A percentile compares a stretch with the other conserved stretches of the same genome.
Conservation (phyloP, 2,888 invertebrate genomes). For the Rhorus exstirpatorius region DNA sequence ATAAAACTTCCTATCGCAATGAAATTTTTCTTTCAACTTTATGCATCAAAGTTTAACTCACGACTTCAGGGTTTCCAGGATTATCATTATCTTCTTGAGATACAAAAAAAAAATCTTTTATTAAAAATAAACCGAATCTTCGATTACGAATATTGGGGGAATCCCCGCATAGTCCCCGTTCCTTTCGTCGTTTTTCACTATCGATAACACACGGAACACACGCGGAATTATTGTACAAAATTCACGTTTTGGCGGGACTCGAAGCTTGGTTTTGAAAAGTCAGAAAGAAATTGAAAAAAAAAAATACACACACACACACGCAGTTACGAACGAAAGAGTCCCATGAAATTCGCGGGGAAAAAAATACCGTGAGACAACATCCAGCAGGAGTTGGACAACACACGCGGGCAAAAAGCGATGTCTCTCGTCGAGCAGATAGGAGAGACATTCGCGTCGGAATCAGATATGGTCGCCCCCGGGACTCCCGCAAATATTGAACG, state of each 20-base stretch:
- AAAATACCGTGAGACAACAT: not conserved
- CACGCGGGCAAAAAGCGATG: slow-evolving; percentile 48
- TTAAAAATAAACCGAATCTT: not conserved
- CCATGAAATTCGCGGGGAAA: not conserved
- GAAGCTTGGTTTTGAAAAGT: too few species aligned
- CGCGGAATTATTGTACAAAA: too few species aligned
- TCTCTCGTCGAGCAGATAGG: slow-evolving; percentile 36
- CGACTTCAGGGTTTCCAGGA: slow-evolving; percentile 59
- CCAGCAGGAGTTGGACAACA: slow-evolving; percentile 29
- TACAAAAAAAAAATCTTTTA: not conserved
- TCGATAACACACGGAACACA: too few species aligned
- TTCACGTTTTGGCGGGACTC: too few species aligned
- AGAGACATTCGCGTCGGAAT: slow-evolving; percentile 57
- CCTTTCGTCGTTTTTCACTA: not conserved
- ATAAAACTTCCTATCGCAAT: not conserved
- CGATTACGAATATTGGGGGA: slow-evolving; percentile 9
- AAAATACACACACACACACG: slow-evolving; percentile 12
- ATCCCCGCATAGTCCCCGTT: not conserved
- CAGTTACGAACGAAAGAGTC: too few species aligned
- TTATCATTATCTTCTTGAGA: slow-evolving; percentile 36
- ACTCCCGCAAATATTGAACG: slow-evolving; percentile 69
- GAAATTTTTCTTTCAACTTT: not conserved
- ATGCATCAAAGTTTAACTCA: slow-evolving; percentile 32
- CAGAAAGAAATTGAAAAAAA: too few species aligned
- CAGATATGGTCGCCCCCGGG: slow-evolving; percentile 46